A percentile compares a stretch with the other conserved stretches of the same genome.
Conservation (phyloP, 2,888 invertebrate genomes). For the Ectropis crepuscularia region DNA sequence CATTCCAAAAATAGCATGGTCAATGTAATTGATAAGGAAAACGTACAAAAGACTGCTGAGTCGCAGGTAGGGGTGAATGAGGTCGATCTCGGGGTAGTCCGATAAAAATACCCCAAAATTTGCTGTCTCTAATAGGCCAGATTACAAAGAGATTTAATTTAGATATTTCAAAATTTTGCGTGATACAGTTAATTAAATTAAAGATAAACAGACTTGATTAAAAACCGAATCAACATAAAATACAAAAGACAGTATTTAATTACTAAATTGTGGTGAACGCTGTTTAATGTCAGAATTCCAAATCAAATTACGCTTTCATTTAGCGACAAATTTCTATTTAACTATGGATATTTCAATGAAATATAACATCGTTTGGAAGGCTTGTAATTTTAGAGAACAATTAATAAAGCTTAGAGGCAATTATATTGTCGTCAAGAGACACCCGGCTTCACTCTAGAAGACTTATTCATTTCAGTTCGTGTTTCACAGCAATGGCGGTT, state of each 20-base stretch:
- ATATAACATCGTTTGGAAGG: conserved; percentile 18
- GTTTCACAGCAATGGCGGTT: conserved; percentile 10
- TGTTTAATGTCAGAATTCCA: conserved; percentile 6
- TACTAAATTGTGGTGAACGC: neutral
- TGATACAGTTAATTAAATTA: no score
- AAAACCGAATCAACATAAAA: neutral
- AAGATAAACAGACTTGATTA: neutral
- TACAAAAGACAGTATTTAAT: neutral
- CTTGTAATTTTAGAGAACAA: conserved; percentile 29
- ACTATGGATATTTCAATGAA: conserved; percentile 8
- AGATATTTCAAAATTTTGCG: neutral
- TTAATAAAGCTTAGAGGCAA: conserved; percentile 32
- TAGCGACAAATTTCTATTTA: conserved; percentile 16
- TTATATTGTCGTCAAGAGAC: conserved; percentile 25
- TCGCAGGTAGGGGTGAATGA: conserved; percentile 19
- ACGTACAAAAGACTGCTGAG: conserved; percentile 18
- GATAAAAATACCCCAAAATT: conserved; percentile 21
- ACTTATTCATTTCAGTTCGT: conserved; percentile 23
- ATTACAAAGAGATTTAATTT: conserved; percentile 4
- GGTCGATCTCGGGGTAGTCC: conserved; percentile 8
- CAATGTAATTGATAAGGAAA: conserved; percentile 22
- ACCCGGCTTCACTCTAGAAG: conserved; percentile 18
- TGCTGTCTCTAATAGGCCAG: conserved; percentile 4
- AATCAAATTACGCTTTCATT: conserved; percentile 8
- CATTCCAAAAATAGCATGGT: conserved; percentile 8